phyloP scores from a whole-genome alignment of 2,797 vertebrate species.

The Melanotaenia parkinsoni region DNA sequence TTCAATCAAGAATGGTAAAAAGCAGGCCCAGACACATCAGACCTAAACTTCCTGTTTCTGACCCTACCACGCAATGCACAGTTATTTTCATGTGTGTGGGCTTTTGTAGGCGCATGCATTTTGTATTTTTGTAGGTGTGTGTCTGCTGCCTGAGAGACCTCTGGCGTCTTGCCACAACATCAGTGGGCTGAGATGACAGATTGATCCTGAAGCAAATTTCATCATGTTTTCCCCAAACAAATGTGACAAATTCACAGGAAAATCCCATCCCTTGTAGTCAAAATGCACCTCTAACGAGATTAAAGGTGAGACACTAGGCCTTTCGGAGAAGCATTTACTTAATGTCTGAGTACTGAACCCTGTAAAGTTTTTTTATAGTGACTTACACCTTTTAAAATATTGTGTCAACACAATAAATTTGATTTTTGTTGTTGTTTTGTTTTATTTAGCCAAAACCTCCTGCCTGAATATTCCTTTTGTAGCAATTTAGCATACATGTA shows the following conservation, averaged over 20 bases:
- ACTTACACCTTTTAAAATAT: background rate
- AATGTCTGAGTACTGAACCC: slow-evolving; percentile 50
- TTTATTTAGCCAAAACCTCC: background rate
- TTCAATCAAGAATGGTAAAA: slow-evolving; percentile 78
- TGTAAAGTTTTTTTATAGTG: background rate
- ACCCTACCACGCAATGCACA: slow-evolving; percentile 38
- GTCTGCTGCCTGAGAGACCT: slow-evolving; percentile 30
- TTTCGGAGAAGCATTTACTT: slow-evolving; percentile 42
- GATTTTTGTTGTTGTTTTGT: background rate
- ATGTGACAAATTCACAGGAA: slow-evolving; percentile 78
- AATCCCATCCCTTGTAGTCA: slow-evolving; percentile 74
- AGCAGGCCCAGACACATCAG: slow-evolving; percentile 66
- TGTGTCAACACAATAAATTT: slow-evolving; percentile 20
- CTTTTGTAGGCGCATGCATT: slow-evolving; percentile 11
- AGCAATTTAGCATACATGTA: slow-evolving; percentile 14
- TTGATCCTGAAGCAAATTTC: slow-evolving; percentile 55
- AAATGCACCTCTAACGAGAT: slow-evolving; percentile 65
- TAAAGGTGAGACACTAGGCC: slow-evolving; percentile 65
- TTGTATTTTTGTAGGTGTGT: background rate
- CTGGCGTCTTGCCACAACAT: slow-evolving; percentile 52
- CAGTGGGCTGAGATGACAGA: slow-evolving; percentile 52
- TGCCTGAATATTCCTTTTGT: slow-evolving; percentile 9
- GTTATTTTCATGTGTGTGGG: slow-evolving; percentile 14
- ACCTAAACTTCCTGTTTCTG: slow-evolving; percentile 74
- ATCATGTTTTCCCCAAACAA: slow-evolving; percentile 73